Conservation (phyloP, 2,888 invertebrate genomes). For the Acanthopleura granulata region DNA sequence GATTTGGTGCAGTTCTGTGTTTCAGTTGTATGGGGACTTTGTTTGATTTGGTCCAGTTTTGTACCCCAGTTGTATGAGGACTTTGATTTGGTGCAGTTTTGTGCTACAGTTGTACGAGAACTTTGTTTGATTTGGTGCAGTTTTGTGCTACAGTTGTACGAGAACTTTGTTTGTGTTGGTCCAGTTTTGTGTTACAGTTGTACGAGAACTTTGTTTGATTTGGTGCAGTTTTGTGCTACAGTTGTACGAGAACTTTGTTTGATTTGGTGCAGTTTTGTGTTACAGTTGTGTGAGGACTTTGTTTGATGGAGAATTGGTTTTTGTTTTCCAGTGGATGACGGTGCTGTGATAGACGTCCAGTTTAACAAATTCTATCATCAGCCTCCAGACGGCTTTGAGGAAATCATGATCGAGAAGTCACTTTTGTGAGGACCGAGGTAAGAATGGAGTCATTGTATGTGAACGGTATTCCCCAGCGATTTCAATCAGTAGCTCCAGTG, state of each 20-base stretch:
- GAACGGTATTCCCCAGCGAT: too few relatives aligned
- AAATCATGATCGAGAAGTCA: conserved; percentile 97
- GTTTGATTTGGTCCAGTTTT: conserved; percentile 19
- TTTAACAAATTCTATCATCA: conserved; percentile 89
- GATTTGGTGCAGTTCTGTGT: conserved; percentile 20
- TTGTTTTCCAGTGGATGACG: conserved; percentile 81
- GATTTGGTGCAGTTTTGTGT: too few relatives aligned
- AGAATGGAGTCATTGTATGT: background rate
- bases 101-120: conserved; percentile 67
- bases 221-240: conserved; percentile 30
- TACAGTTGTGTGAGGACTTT: background rate
- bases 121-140: conserved; percentile 14
- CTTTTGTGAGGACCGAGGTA: conserved; percentile 78
- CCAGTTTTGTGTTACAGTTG: conserved; percentile 69
- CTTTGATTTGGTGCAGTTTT: conserved; percentile 16
- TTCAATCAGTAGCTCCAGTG: too few relatives aligned
- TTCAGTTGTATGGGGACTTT: conserved; percentile 66
- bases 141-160: conserved; percentile 67
- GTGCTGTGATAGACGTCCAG: conserved; percentile 95
- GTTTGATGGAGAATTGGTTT: conserved; percentile 12
- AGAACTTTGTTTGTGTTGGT: background rate
- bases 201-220: conserved; percentile 1
- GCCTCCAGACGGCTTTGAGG: conserved; percentile 86
- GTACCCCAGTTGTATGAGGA: conserved; percentile 67
- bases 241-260: conserved; percentile 65